Evolutionary conservation across 2,888 invertebrate species (phyloP).

Genomic region (Toxonevra muliebris): DNA sequence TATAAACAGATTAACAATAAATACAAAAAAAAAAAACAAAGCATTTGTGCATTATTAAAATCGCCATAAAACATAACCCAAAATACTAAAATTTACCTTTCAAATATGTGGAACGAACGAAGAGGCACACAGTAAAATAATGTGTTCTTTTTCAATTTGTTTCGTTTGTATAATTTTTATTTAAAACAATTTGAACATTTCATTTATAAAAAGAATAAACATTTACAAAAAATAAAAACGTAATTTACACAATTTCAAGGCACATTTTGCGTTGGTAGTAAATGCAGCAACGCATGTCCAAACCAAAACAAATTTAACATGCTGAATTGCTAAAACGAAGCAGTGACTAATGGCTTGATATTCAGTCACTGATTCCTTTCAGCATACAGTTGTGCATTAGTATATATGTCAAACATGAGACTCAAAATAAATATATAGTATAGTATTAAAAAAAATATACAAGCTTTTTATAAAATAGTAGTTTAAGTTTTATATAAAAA

Average conservation of each 20-base stretch:
- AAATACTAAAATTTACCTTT: conserved; percentile 4
- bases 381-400: too few species aligned
- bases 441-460: conserved; percentile 13
- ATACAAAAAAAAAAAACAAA: conserved; percentile 1
- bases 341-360: too few species aligned
- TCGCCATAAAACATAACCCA: conserved; percentile 10
- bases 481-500: conserved; percentile 22
- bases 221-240: conserved; percentile 38
- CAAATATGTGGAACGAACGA: too few species aligned
- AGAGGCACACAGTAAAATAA: neutral
- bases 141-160: conserved; percentile 11
- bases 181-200: conserved; percentile 8
- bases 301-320: too few species aligned
- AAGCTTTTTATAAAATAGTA: conserved; percentile 4
- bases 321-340: too few species aligned
- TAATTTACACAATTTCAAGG: neutral
- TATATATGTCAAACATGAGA: neutral
- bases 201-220: conserved; percentile 30
- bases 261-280: too few species aligned
- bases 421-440: conserved; percentile 6
- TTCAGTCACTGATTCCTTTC: too few species aligned
- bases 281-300: too few species aligned
- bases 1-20: too few species aligned
- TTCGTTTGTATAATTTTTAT: conserved; percentile 37
- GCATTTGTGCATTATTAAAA: neutral